A percentile compares a stretch with the other conserved stretches of the same genome.
phyloP scores from a whole-genome alignment of 2,113 vertebrate genomes.

The Melozone crissalis region DNA sequence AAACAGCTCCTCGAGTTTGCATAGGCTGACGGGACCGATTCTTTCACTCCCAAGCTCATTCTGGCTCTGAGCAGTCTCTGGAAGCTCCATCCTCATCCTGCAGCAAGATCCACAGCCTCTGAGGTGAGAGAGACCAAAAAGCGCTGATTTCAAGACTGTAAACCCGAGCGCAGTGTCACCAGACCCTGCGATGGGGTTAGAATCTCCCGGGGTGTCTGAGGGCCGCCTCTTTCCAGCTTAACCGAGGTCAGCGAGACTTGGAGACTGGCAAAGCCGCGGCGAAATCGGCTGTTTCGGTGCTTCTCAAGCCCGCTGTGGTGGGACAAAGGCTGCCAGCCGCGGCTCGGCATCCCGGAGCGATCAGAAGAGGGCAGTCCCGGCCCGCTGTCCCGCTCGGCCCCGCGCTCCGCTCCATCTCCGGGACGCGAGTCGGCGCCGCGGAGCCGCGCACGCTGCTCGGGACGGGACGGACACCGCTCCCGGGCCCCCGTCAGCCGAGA shows the following conservation, averaged over 20 bases:
- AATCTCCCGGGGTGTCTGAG: too few relatives aligned
- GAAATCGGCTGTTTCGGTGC: rapidly evolving
- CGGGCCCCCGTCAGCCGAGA: too few relatives aligned
- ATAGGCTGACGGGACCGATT: rapidly evolving
- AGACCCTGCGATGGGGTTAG: neutral
- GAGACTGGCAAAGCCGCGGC: rapidly evolving
- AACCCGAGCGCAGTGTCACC: rapidly evolving
- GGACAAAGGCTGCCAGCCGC: rapidly evolving
- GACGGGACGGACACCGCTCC: rapidly evolving
- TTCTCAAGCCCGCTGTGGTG: rapidly evolving
- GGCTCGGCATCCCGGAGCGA: rapidly evolving
- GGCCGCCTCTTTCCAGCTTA: too few relatives aligned
- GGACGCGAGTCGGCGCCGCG: rapidly evolving
- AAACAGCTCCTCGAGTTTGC: rapidly evolving
- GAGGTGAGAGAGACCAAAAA: neutral
- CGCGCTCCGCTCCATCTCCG: rapidly evolving
- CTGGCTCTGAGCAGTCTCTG: neutral
- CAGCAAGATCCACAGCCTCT: rapidly evolving
- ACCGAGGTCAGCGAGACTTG: rapidly evolving
- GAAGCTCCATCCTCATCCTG: rapidly evolving
- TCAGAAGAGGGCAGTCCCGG: conserved; percentile 10
- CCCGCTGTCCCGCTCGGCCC: rapidly evolving
- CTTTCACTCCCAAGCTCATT: rapidly evolving
- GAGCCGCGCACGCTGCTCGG: rapidly evolving
- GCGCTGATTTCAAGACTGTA: rapidly evolving